phyloP scores from a whole-genome alignment of 2,888 invertebrate genomes.

The Pasiphila rectangulata region DNA sequence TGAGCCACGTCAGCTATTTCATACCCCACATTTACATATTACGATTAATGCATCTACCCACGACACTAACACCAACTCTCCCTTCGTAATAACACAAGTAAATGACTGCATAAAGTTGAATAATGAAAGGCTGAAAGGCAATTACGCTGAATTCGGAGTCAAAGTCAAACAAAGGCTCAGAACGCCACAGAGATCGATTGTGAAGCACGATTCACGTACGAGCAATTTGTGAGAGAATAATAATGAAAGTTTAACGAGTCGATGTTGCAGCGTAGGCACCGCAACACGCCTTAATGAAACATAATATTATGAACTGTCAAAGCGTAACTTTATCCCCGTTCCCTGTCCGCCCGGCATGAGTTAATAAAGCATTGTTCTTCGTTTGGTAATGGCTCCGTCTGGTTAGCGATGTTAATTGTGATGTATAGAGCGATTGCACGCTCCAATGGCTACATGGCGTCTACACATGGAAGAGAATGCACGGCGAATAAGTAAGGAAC shows the following conservation, averaged over 20 bases:
- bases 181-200: slow-evolving; percentile 71
- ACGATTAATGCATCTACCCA: slow-evolving; percentile 79
- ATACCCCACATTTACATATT: slow-evolving; percentile 76
- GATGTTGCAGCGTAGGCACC: slow-evolving; percentile 54
- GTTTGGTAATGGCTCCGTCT: slow-evolving; percentile 48
- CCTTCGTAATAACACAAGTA: slow-evolving; percentile 78
- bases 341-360: slow-evolving; percentile 42
- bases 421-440: slow-evolving; percentile 46
- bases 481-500: slow-evolving; percentile 55
- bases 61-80: slow-evolving; percentile 72
- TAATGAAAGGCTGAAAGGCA: slow-evolving; percentile 80
- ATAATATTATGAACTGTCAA: slow-evolving; percentile 63
- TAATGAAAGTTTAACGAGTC: slow-evolving; percentile 78
- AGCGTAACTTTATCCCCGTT: slow-evolving; percentile 46
- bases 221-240: slow-evolving; percentile 75
- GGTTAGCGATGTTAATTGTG: slow-evolving; percentile 47
- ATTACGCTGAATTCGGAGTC: slow-evolving; percentile 79
- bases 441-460: slow-evolving; percentile 43
- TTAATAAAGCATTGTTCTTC: slow-evolving; percentile 49
- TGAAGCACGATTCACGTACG: slow-evolving; percentile 75
- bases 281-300: slow-evolving; percentile 60
- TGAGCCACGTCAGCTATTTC: slow-evolving; percentile 65
- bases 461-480: slow-evolving; percentile 50
- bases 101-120: slow-evolving; percentile 80
- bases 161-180: slow-evolving; percentile 78